Percentiles rank a stretch among this genome's conserved stretches.
phyloP scores from a whole-genome alignment of 2,888 invertebrate species.

The Drosophila tanythrix region DNA sequence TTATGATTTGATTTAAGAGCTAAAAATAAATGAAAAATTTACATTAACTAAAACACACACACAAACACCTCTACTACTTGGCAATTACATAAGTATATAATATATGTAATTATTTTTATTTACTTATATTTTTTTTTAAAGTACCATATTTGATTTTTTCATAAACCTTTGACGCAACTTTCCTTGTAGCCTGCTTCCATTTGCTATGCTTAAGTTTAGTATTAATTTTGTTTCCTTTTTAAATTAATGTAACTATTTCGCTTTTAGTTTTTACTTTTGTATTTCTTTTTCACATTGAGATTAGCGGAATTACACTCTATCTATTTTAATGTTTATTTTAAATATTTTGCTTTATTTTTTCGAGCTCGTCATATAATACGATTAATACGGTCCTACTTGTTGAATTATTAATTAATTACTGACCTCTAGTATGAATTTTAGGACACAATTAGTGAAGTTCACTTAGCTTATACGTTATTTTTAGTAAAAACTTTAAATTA shows the following conservation, averaged over 20 bases:
- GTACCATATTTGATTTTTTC: conserved; percentile 30
- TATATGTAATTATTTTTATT: conserved; percentile 48
- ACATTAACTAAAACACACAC: conserved; percentile 66
- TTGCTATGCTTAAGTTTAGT: conserved; percentile 48
- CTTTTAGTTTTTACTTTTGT: conserved; percentile 2
- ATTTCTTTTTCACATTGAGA: conserved; percentile 66
- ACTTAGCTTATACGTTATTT: conserved; percentile 53
- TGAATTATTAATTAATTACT: conserved; percentile 37
- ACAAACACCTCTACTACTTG: conserved; percentile 55
- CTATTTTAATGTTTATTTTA: conserved; percentile 49
- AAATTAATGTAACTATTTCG: conserved; percentile 15
- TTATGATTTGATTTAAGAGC: conserved; percentile 62
- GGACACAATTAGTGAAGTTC: conserved; percentile 68
- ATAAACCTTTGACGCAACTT: conserved; percentile 33
- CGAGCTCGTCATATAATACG: conserved; percentile 46
- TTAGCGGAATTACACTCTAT: conserved; percentile 67
- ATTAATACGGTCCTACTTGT: conserved; percentile 47
- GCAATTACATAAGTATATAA: conserved; percentile 55
- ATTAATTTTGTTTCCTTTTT: neutral
- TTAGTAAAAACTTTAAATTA: conserved; percentile 42
- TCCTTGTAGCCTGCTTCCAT: conserved; percentile 45
- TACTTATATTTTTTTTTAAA: conserved; percentile 24
- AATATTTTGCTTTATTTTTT: conserved; percentile 29
- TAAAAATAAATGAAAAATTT: conserved; percentile 66
- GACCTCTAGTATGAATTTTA: conserved; percentile 67